A percentile compares a stretch with the other conserved stretches of the same genome.
phyloP scores from a whole-genome alignment of 2,113 vertebrate genomes.

The Otocyon megalotis region DNA sequence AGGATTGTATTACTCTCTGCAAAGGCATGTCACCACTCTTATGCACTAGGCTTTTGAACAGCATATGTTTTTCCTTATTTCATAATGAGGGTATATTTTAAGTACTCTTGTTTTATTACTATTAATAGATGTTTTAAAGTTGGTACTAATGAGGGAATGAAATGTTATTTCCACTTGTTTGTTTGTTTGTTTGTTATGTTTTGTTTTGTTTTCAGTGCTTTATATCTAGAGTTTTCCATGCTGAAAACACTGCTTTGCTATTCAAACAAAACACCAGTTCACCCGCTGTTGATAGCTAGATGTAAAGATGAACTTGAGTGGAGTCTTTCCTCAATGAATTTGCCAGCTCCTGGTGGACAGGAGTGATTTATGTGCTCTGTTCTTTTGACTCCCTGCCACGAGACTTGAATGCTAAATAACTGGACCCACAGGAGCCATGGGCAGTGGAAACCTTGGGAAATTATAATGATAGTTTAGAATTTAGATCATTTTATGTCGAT shows the following conservation, averaged over 20 bases:
- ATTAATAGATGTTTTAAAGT: conserved; percentile 70
- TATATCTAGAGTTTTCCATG: conserved; percentile 33
- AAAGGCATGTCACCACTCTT: neutral
- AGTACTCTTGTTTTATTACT: conserved; percentile 72
- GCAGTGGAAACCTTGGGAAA: neutral
- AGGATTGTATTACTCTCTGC: neutral
- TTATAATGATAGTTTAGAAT: neutral
- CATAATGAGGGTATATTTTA: conserved; percentile 62
- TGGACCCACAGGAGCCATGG: neutral
- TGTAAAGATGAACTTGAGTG: neutral
- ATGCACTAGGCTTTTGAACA: neutral
- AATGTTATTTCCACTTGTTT: conserved; percentile 74
- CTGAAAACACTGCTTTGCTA: neutral
- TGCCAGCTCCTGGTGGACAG: neutral
- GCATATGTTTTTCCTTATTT: neutral
- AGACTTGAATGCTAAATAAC: neutral
- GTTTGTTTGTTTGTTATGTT: conserved; percentile 79
- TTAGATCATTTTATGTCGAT: neutral
- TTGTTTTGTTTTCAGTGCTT: conserved; percentile 69
- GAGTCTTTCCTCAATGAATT: neutral
- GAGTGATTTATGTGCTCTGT: neutral
- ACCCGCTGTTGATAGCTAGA: neutral
- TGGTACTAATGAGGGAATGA: conserved; percentile 72
- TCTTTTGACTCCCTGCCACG: neutral
- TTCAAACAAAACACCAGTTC: conserved; percentile 31